Percentiles rank a stretch among this genome's conserved stretches.
phyloP scores from a whole-genome alignment of 64 coral and sea anemone species.

The Stichodactyla helianthus region DNA sequence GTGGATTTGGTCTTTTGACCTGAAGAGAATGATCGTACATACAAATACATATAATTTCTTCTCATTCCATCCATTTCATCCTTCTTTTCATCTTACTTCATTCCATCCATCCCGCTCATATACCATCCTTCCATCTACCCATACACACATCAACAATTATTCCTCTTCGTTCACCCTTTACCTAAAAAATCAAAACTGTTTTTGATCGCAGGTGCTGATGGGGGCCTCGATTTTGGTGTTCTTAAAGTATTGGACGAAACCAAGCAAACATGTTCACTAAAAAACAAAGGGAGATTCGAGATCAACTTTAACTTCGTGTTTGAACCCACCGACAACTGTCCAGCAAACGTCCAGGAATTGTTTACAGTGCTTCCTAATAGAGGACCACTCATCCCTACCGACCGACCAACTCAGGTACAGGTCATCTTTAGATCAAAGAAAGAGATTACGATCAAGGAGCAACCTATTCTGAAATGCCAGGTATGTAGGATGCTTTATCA shows the following conservation, averaged over 20 bases:
- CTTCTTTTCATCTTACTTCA: no score
- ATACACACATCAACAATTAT: no score
- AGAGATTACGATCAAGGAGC: slow-evolving; percentile 82
- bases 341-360: slow-evolving; percentile 60
- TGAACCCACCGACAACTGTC: slow-evolving; percentile 61
- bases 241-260: slow-evolving; percentile 86
- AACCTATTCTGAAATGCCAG: slow-evolving; percentile 85
- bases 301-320: slow-evolving; percentile 93
- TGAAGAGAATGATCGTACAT: no score
- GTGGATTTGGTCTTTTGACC: no score
- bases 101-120: no score
- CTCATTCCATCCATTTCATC: no score
- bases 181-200: no score
- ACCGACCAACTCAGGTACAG: slow-evolving; percentile 86
- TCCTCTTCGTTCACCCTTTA: no score
- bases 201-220: slow-evolving; percentile 67
- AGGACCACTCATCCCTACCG: slow-evolving; percentile 76
- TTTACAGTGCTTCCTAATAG: slow-evolving; percentile 82
- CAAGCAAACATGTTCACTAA: slow-evolving; percentile 87
- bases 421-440: slow-evolving; percentile 94
- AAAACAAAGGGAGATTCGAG: slow-evolving; percentile 93
- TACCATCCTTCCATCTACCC: no score
- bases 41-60: no score
- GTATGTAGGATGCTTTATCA: slow-evolving; percentile 13
- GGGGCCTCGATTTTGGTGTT: slow-evolving; percentile 85